Evolutionary conservation across 2,113 vertebrate genomes (phyloP).

Genomic region (Colaptes auratus): DNA sequence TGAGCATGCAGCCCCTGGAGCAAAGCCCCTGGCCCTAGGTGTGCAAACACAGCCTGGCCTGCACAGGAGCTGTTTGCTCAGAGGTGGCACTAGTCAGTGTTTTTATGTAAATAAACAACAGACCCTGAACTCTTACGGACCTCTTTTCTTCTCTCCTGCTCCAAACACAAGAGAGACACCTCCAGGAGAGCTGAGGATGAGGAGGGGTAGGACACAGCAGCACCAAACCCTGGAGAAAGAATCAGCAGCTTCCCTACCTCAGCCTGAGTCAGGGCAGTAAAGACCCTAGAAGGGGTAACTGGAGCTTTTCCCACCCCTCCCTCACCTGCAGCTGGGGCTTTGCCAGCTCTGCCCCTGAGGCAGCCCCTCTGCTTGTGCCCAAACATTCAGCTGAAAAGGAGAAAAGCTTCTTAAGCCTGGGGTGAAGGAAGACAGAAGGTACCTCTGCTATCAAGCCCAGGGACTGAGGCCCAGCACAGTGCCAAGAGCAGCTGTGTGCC

Average conservation of each 20-base stretch:
- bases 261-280: not conserved
- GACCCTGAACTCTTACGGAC: not conserved
- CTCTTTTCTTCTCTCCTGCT: not conserved
- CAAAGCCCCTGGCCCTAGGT: not conserved
- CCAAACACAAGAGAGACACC: not conserved
- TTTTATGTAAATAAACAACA: constrained; percentile 69
- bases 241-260: not conserved
- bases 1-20: not conserved
- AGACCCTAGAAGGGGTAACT: too few species aligned
- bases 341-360: not conserved
- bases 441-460: not conserved
- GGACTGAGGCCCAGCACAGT: not conserved
- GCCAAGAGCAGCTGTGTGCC: too few species aligned
- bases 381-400: not conserved
- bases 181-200: not conserved
- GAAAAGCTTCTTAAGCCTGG: accelerated
- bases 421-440: not conserved
- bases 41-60: not conserved
- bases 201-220: not conserved
- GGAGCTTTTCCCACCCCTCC: too few species aligned
- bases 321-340: not conserved
- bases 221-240: not conserved
- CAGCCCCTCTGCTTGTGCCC: not conserved
- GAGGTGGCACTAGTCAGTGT: constrained; percentile 7
- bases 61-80: not conserved